These are phyloP conservation scores for Lonchura striata DNA, from an alignment of 2,113 vertebrate genomes.

Conservation along the genomic window DNA sequence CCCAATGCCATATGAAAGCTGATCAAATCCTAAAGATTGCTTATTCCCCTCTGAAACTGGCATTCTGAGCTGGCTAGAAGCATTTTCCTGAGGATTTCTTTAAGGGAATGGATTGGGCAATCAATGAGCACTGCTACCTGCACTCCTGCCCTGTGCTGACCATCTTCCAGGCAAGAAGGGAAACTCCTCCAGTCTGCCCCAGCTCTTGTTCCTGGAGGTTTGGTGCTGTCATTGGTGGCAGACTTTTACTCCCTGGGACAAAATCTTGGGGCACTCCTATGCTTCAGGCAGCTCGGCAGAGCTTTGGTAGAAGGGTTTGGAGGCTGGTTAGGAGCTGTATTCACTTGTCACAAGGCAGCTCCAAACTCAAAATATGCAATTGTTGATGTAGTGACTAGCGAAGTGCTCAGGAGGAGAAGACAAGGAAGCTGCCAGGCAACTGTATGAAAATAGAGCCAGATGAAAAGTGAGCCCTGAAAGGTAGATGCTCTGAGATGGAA, in stretches of 20 bases:
- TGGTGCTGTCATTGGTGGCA: not conserved
- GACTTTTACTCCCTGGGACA: not conserved
- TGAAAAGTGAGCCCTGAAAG: not conserved
- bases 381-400: not conserved
- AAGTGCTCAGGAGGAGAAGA: not conserved
- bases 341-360: not conserved
- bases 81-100: not conserved
- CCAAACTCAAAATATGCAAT: not conserved
- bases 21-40: not conserved
- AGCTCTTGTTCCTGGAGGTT: not conserved
- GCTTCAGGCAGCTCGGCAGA: not conserved
- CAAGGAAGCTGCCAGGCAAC: not conserved
- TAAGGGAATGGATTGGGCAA: not conserved
- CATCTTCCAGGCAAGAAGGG: not conserved
- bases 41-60: not conserved
- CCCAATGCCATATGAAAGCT: not conserved
- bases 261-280: not conserved
- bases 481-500: not conserved
- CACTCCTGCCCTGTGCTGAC: not conserved
- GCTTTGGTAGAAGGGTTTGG: not conserved
- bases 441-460: not conserved
- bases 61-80: not conserved
- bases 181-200: not conserved
- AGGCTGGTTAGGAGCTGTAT: not conserved
- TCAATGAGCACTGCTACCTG: fast-evolving